Evolutionary conservation across 2,888 invertebrate genomes (phyloP), one percentile per base, ranked within the genome.

Genomic region (Drosophila neoperkinsi): DNA sequence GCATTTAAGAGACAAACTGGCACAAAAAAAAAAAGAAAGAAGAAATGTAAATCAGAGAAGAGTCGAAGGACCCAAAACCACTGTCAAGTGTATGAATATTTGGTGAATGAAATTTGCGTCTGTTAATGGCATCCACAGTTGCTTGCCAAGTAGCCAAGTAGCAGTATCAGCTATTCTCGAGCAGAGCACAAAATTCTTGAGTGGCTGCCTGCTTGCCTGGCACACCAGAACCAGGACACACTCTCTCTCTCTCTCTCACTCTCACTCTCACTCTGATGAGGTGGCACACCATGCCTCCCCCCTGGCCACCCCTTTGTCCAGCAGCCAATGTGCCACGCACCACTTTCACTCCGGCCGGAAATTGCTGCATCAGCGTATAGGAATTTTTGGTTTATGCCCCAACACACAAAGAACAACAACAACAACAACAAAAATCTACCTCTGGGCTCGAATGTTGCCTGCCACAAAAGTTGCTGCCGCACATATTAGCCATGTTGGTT

Each of bases 361-460:
- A 88, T 84, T 88, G 87, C 87, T 84, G 87, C 87, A 88, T 88
- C 87, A 88, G 87, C 87, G 90, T 84, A 84, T 89, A 84, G 84
- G 82, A 87, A 88, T 90, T 88, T 87, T 90, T 88, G 88, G 89
- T 84, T 87, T 90, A 89, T 88, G 88, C 77, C 70, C 67, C 53
- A 56, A 68, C 74, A 66, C 57, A 76, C 62, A 74, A 71, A 74
- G 21, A 46, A 16, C 16, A 46, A 46, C 7, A 46, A 28, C 28
- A 46, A 28, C 28, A 28, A 13, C 13, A 46, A 46, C 46, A 46
- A 46, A 9, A 16, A 46, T 30, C 43, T 43, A 57, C 57, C 53
- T n/a, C 34, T 59, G 38, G 38, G 52, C 50, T 59, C 59, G 36
- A 11, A 46, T 55, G 25, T 28, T 46, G 21, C 33, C 55, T 25